Conservation (phyloP, 2,113 vertebrate genomes). For the Sinocyclocheilus grahami region DNA sequence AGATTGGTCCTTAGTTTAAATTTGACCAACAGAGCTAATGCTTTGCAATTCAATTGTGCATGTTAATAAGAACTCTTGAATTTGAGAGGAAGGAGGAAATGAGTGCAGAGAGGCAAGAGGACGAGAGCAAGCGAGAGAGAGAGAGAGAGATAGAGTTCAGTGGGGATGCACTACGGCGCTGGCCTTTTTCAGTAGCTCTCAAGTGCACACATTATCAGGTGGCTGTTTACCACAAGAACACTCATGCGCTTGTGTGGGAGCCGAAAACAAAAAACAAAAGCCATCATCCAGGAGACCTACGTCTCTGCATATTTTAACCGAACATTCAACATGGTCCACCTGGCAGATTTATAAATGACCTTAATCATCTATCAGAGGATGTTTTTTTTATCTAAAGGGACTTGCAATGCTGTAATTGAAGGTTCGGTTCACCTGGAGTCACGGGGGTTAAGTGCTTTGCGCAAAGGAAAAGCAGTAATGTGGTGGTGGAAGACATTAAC, state of each 20-base stretch:
- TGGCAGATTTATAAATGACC: conserved; percentile 10
- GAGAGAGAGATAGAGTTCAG: conserved; percentile 18
- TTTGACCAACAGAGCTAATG: conserved; percentile 67
- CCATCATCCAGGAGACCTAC: conserved; percentile 6
- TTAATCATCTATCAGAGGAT: conserved; percentile 18
- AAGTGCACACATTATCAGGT: conserved; percentile 37
- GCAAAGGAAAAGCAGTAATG: neutral
- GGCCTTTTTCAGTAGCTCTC: conserved; percentile 3
- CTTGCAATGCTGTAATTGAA: conserved; percentile 5
- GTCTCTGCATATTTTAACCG: conserved; percentile 29
- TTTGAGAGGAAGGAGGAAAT: conserved; percentile 11
- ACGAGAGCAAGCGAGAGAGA: neutral
- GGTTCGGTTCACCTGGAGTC: neutral
- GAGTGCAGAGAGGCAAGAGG: neutral
- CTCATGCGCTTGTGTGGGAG: conserved; percentile 18
- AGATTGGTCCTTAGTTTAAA: conserved; percentile 67
- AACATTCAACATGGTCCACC: neutral
- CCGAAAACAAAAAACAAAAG: neutral
- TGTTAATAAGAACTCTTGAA: conserved; percentile 48
- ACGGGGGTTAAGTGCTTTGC: neutral
- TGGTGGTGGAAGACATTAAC: neutral
- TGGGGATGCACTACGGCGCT: neutral
- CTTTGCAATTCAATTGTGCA: conserved; percentile 61
- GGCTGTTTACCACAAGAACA: conserved; percentile 37
- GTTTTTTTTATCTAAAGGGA: conserved; percentile 5